Base-by-base conservation (phyloP, 2,113 vertebrate genomes). In the Clarias macrocephalus region DNA sequence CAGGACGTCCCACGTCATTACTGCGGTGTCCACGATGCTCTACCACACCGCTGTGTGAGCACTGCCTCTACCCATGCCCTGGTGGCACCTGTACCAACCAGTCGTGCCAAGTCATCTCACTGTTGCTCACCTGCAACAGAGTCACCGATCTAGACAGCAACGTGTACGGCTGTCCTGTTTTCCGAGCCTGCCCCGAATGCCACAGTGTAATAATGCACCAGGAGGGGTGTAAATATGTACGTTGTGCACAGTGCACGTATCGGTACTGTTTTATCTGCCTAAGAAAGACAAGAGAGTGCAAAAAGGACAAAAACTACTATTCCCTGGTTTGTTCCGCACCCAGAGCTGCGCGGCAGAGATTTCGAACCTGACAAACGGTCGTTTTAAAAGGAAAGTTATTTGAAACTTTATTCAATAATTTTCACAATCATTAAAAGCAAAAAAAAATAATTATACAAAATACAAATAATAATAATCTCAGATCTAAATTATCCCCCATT, bases 131-230 rank as follows among this genome's bases (percentile, higher is more conserved):
- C 30, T 91, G 91, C 30, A 75, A 86, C 5, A 23, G 13, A 30
- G 91, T 92, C n/a, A 88, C 80, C 0, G 42, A 90, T 80, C n/a
- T 18, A 3, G 0, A 13, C 3, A 92, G 91, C 72, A 19, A 5
- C 0, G 90, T 92, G 28, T n/a, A 11, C 3, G 85, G 85, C 19
- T 92, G 89, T 48, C 89, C 91, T 0, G 1, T 56, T 42, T 91
- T 92, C 83, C 83, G 91, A 13, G 85, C 90, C 80, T 92, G 90
- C 48, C 89, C 91, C 19, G 84, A 84, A 37, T 92, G 91, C 81
- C 82, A 85, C 86, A 81, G 1, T 72, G 65, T 92, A 57, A 88
- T 91, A 72, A 88, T 88, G 90, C 91, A 92, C 54, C 2, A 18
- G 2, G 0, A 0, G 6, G 89, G 89, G 3, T 92, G 90, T 30